Evolutionary conservation across 2,888 invertebrate species (phyloP).

Genomic region (Scotopteryx bipunctaria): DNA sequence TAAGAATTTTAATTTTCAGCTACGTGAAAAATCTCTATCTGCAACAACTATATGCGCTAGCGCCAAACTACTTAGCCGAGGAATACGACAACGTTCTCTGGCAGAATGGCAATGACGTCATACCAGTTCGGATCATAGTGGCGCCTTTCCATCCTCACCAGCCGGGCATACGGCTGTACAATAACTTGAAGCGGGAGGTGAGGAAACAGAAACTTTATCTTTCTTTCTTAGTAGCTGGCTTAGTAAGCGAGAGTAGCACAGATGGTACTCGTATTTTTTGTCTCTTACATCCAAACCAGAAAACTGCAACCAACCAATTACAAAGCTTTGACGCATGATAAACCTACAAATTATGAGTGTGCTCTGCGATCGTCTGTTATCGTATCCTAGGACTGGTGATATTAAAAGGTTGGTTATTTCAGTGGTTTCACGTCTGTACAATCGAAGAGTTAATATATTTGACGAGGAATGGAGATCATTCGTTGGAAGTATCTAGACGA

Average conservation of each 20-base stretch:
- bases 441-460: slow-evolving; percentile 93
- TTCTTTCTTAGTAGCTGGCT: too few relatives aligned
- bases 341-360: too few relatives aligned
- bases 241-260: neutral
- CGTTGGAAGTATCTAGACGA: slow-evolving; percentile 89
- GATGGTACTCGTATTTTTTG: neutral
- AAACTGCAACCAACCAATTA: too few relatives aligned
- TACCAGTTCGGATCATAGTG: slow-evolving; percentile 84
- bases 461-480: slow-evolving; percentile 88
- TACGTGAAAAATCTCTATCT: slow-evolving; percentile 91
- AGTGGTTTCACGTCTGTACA: slow-evolving; percentile 90
- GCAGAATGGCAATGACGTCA: slow-evolving; percentile 87
- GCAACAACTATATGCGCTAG: slow-evolving; percentile 90
- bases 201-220: too few relatives aligned
- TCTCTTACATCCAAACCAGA: too few relatives aligned
- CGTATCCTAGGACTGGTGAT: too few relatives aligned
- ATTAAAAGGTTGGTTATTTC: too few relatives aligned
- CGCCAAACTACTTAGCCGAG: slow-evolving; percentile 92
- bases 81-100: slow-evolving; percentile 86
- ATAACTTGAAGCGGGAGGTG: slow-evolving; percentile 85
- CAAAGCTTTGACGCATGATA: too few relatives aligned
- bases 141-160: slow-evolving; percentile 85
- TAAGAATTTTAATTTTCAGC: slow-evolving; percentile 56
- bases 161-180: slow-evolving; percentile 87
- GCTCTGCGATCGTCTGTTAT: too few relatives aligned